Evolutionary conservation across 2,113 vertebrate genomes (phyloP).

Genomic region (Xyrauchen texanus): DNA sequence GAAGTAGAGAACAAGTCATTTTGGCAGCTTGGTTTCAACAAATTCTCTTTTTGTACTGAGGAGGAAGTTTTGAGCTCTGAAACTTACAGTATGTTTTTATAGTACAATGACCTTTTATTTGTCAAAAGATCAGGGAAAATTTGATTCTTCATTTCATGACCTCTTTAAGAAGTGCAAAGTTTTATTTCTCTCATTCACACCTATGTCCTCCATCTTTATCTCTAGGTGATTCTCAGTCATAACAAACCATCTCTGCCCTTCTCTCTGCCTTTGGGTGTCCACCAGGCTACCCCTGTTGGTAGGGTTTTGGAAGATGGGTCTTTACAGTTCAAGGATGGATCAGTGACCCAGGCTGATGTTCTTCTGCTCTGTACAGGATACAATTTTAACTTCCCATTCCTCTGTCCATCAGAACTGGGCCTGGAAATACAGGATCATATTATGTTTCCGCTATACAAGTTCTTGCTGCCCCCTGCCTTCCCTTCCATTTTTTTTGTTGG

Average conservation of each 20-base stretch:
- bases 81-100: too few relatives aligned
- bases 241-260: constrained; percentile 53
- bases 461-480: constrained; percentile 71
- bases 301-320: constrained; percentile 61
- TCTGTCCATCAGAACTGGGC: constrained; percentile 62
- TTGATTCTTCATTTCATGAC: too few relatives aligned
- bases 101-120: too few relatives aligned
- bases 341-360: constrained; percentile 57
- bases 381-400: constrained; percentile 75
- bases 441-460: constrained; percentile 73
- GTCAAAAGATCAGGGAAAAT: too few relatives aligned
- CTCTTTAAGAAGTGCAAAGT: too few relatives aligned
- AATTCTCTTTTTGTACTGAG: too few relatives aligned
- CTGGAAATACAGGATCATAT: constrained; percentile 66
- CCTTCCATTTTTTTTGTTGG: constrained; percentile 78
- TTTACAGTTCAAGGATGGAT: constrained; percentile 71
- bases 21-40: too few relatives aligned
- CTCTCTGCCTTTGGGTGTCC: constrained; percentile 64
- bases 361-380: constrained; percentile 83
- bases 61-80: too few relatives aligned
- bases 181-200: background rate
- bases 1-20: too few relatives aligned
- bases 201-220: constrained; percentile 29
- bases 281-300: constrained; percentile 58
- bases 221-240: constrained; percentile 76